A percentile compares a stretch with the other conserved stretches of the same genome.
Evolutionary conservation across 2,888 invertebrate genomes (phyloP).

Genomic region (Cryptophagus acutangulus): DNA sequence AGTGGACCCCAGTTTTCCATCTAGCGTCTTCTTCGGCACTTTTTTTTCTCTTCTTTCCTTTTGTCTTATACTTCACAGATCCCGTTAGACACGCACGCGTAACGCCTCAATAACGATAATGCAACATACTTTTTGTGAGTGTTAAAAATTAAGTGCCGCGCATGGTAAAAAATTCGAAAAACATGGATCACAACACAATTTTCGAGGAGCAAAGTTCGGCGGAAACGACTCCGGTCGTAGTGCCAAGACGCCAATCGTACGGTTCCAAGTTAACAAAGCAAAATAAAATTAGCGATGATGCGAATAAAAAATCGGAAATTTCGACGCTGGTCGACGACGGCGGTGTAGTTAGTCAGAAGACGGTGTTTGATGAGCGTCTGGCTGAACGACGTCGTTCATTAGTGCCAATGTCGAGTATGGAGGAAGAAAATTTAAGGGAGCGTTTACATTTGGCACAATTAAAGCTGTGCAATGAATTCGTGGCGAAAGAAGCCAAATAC

Average conservation of each 20-base stretch:
- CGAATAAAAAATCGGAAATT: neutral
- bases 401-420: constrained; percentile 60
- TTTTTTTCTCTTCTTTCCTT: too few relatives aligned
- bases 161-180: too few relatives aligned
- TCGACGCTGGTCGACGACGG: neutral
- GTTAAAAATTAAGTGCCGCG: too few relatives aligned
- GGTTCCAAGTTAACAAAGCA: constrained; percentile 15
- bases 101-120: too few relatives aligned
- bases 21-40: too few relatives aligned
- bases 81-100: too few relatives aligned
- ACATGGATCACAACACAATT: constrained; percentile 7
- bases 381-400: constrained; percentile 34
- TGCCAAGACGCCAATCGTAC: constrained; percentile 3
- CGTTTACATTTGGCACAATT: constrained; percentile 56
- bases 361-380: constrained; percentile 31
- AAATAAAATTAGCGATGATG: constrained; percentile 7
- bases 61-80: too few relatives aligned
- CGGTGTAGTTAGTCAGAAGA: constrained; percentile 14
- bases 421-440: constrained; percentile 64
- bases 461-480: constrained; percentile 61
- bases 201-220: constrained; percentile 8
- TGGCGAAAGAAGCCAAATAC: constrained; percentile 60
- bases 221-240: constrained; percentile 8
- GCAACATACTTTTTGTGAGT: too few relatives aligned
- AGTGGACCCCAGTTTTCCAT: constrained; percentile 23